Evolutionary conservation across 2,113 vertebrate genomes (phyloP).

Genomic region (Antigone vipio): DNA sequence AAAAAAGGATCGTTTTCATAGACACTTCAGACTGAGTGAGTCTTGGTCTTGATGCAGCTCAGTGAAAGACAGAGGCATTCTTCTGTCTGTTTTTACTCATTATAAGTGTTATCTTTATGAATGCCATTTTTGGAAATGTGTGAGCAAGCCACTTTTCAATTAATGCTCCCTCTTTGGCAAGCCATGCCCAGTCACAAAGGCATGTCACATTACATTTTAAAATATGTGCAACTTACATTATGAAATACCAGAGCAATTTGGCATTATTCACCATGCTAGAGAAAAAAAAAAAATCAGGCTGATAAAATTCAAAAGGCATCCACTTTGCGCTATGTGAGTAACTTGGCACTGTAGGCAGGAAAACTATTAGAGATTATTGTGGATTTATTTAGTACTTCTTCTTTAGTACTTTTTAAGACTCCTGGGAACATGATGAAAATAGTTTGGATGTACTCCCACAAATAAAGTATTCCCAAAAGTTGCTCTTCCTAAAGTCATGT

Average conservation of each 20-base stretch:
- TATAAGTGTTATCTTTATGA: background rate
- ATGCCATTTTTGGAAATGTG: background rate
- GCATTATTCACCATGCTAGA: background rate
- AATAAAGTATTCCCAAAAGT: background rate
- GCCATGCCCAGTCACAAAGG: background rate
- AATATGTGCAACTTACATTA: background rate
- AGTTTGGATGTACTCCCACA: background rate
- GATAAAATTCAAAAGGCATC: background rate
- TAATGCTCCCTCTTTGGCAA: background rate
- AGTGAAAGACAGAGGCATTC: background rate
- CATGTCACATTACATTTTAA: background rate
- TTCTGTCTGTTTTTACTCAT: background rate
- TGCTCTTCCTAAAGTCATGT: background rate
- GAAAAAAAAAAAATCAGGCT: background rate
- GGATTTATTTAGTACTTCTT: background rate
- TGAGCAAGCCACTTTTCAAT: background rate
- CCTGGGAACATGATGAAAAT: background rate
- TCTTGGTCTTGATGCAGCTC: background rate
- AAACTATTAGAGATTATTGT: background rate
- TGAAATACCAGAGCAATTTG: background rate
- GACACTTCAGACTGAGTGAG: background rate
- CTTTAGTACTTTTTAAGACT: background rate
- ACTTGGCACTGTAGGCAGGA: background rate
- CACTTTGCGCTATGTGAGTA: background rate
- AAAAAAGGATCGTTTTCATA: background rate